Evolutionary conservation across 1,140 invertebrate species (phyloP).

Genomic region (Hylyphantes graminicola): DNA sequence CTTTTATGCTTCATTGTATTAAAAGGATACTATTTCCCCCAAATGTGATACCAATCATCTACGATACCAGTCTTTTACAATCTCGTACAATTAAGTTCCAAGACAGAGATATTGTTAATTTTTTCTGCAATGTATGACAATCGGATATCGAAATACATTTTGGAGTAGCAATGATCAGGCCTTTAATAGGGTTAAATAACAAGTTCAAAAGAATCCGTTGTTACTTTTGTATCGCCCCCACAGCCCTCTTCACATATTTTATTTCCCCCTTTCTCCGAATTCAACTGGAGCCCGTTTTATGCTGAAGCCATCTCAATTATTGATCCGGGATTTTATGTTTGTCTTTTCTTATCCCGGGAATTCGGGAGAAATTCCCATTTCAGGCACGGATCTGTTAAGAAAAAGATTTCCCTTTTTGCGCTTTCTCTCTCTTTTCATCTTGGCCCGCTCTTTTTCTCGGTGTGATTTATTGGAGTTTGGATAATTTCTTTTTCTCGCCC

Average conservation of each 20-base stretch:
- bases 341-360: slow-evolving; percentile 1
- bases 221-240: too few species aligned
- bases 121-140: too few species aligned
- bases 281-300: slow-evolving; percentile 48
- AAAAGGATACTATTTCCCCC: too few species aligned
- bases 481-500: slow-evolving; percentile 16
- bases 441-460: not conserved
- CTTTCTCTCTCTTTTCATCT: slow-evolving; percentile 40
- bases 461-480: slow-evolving; percentile 40
- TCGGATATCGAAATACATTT: too few species aligned
- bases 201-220: too few species aligned
- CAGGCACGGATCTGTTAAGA: slow-evolving; percentile 37
- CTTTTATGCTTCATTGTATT: too few species aligned
- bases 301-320: slow-evolving; percentile 55
- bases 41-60: too few species aligned
- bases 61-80: too few species aligned
- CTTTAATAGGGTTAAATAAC: too few species aligned
- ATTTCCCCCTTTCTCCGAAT: slow-evolving; percentile 31
- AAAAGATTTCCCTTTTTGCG: slow-evolving; percentile 23
- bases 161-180: too few species aligned
- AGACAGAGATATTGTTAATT: too few species aligned
- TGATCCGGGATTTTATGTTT: slow-evolving; percentile 55
- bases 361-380: slow-evolving; percentile 39
- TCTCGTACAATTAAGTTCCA: too few species aligned
- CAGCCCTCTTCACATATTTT: slow-evolving; percentile 42